Evolutionary conservation across 2,113 vertebrate species (phyloP), one percentile per base, ranked within the genome.

Genomic region (Amazona vittata): DNA sequence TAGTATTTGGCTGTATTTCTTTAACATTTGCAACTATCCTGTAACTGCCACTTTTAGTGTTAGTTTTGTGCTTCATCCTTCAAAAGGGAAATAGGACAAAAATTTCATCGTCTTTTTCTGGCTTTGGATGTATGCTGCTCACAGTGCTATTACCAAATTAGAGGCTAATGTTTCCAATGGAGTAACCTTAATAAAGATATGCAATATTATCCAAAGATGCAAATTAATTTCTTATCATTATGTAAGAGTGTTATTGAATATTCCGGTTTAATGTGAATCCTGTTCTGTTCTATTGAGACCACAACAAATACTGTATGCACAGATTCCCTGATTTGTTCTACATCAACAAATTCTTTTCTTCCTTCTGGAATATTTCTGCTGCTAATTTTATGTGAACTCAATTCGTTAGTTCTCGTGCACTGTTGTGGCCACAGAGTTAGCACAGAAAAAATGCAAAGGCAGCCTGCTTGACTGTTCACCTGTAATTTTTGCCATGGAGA

Each of bases 361-460:
- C 39, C 31, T 39, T 35, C n/a, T 29, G 28, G 49, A 24, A 9
- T 29, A n/a, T 65, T 79, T 84, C 63, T 80, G 11, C n/a, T 71
- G 49, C 9, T 79, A 28, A 59, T 29, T 79, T 59, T 60, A 46
- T 49, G 10, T 65, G 57, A 13, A 53, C 15, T 69, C 28, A 13
- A 18, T 22, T 14, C 4, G 52, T 59, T 24, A 47, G 12, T 43
- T 37, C 8, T 86, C 24, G n/a, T 46, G 25, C 41, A 62, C n/a
- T 3, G 0, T 12, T 26, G 41, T 5, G 22, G 13, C 11, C 2
- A 2, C 15, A 80, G 35, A 35, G 29, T 44, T 55, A 53, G 19
- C 17, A 75, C 6, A 62, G 22, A 44, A 39, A 69, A 78, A 44
- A 17, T 46, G 14, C 10, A 19, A 26, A 85, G 8, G 17, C 16